Conservation (phyloP, 2,113 vertebrate genomes). For the Tetrao urogallus region DNA sequence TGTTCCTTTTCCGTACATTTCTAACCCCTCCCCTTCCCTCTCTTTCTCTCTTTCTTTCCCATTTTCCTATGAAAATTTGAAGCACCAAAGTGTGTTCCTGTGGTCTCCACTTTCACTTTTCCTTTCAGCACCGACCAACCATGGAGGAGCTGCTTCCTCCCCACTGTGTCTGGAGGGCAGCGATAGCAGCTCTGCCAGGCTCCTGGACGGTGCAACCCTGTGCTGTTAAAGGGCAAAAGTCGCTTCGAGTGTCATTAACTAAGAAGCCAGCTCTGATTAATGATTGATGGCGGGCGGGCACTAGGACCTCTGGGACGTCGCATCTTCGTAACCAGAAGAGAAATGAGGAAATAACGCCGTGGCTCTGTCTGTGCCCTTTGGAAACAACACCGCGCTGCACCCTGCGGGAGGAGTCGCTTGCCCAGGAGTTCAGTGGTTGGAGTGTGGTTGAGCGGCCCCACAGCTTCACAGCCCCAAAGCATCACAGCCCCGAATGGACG, state of each 20-base stretch:
- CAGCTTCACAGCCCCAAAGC: background rate
- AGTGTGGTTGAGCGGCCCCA: background rate
- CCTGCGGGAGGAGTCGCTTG: background rate
- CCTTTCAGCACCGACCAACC: background rate
- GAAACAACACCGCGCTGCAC: background rate
- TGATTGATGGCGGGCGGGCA: background rate
- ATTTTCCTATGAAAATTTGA: background rate
- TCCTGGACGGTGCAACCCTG: background rate
- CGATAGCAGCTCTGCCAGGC: background rate
- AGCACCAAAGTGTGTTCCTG: rapidly evolving
- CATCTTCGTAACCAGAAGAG: background rate
- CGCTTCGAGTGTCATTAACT: background rate
- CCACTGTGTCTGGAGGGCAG: background rate
- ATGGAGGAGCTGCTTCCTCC: rapidly evolving
- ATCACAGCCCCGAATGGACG: background rate
- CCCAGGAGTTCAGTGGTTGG: background rate
- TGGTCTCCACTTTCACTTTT: background rate
- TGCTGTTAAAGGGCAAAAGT: background rate
- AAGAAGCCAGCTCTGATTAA: slow-evolving; percentile 28
- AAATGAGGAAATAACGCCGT: slow-evolving; percentile 50
- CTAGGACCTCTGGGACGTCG: background rate
- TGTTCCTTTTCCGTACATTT: background rate
- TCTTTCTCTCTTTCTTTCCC: background rate
- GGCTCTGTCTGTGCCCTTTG: background rate
- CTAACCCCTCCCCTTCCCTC: too few relatives aligned